Conservation (phyloP, 2,888 invertebrate genomes). For the Melitaea athalia region DNA sequence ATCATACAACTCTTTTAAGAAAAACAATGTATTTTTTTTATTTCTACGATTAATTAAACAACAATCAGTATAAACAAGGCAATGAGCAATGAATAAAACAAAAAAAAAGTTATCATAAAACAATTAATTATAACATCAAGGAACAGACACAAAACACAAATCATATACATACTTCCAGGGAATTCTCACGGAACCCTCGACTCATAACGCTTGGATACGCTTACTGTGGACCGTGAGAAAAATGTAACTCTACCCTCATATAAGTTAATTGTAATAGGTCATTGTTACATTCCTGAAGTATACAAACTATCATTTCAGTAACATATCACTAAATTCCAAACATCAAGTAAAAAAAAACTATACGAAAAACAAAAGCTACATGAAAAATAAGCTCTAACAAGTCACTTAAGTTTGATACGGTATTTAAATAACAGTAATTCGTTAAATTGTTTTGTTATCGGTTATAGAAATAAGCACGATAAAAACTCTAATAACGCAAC, state of each 20-base stretch:
- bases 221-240: slow-evolving; percentile 46
- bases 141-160: slow-evolving; percentile 13
- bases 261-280: slow-evolving; percentile 26
- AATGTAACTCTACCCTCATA: slow-evolving; percentile 31
- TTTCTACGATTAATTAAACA: not conserved
- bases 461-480: not conserved
- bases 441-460: not conserved
- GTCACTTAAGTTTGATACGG: not conserved
- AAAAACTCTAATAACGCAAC: not conserved
- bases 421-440: slow-evolving; percentile 7
- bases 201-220: slow-evolving; percentile 46
- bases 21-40: not conserved
- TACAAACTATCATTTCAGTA: slow-evolving; percentile 1
- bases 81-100: not conserved
- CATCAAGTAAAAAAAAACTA: not conserved
- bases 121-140: not conserved
- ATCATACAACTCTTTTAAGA: no score
- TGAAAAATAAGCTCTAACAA: not conserved
- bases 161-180: slow-evolving; percentile 4
- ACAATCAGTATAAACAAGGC: not conserved
- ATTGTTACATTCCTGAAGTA: slow-evolving; percentile 27
- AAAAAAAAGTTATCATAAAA: not conserved
- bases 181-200: slow-evolving; percentile 41
- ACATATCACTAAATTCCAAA: slow-evolving; percentile 4
- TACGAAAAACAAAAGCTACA: not conserved